A percentile compares a stretch with the other conserved stretches of the same genome.
Conservation (phyloP, 1,140 invertebrate species). For the Sarcophaga peregrina region DNA sequence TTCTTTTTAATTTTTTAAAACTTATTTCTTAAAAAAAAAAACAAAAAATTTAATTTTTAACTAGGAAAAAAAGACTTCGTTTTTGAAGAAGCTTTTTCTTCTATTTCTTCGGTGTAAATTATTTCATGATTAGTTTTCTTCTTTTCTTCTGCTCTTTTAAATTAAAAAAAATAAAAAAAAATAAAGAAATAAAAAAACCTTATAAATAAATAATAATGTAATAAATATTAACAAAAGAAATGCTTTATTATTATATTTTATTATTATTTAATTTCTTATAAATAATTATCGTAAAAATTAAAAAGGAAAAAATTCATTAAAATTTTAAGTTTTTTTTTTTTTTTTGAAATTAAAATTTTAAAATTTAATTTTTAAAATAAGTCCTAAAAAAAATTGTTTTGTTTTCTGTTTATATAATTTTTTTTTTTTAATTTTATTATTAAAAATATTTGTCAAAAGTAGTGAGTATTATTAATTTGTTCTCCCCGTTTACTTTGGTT, state of each 20-base stretch:
- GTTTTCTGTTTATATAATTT: neutral
- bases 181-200: neutral
- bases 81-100: conserved; percentile 7
- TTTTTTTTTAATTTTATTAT: neutral
- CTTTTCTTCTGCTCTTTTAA: neutral
- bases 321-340: neutral
- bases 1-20: neutral
- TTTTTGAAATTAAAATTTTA: too few species aligned
- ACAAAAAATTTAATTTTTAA: too few species aligned
- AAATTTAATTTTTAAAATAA: neutral
- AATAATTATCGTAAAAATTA: conserved; percentile 11
- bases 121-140: neutral
- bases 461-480: conserved; percentile 36
- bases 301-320: neutral
- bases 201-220: too few species aligned
- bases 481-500: neutral
- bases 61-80: neutral
- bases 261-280: neutral
- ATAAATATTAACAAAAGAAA: neutral
- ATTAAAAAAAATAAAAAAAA: neutral
- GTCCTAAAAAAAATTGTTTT: neutral
- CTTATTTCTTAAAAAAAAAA: neutral
- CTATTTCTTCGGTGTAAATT: neutral
- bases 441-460: neutral
- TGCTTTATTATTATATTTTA: conserved; percentile 22